Evolutionary conservation across 1,140 invertebrate species (phyloP).

Genomic region (Drosophila guanche): DNA sequence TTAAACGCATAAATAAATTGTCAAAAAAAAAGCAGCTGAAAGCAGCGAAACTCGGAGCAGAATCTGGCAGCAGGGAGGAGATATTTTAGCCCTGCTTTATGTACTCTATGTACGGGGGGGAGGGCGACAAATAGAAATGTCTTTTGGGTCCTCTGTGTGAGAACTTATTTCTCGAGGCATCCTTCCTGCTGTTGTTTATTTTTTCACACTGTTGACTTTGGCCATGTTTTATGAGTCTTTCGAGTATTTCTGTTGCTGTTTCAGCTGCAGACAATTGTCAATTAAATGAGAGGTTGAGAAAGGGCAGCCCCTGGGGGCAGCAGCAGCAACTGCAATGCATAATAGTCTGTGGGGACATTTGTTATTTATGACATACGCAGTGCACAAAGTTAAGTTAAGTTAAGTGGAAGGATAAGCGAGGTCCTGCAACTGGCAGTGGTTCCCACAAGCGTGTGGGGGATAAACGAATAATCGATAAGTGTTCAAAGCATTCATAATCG

Average conservation of each 20-base stretch:
- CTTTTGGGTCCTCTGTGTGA: slow-evolving; percentile 1
- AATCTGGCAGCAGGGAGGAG: background rate
- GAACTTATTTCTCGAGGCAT: slow-evolving; percentile 37
- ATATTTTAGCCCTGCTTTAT: slow-evolving; percentile 51
- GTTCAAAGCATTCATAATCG: too few species aligned
- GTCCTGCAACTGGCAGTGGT: background rate
- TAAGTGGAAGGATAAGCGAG: slow-evolving; percentile 7
- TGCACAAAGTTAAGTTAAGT: too few species aligned
- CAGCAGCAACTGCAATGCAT: slow-evolving; percentile 25
- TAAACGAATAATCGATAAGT: too few species aligned
- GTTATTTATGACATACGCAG: slow-evolving; percentile 73
- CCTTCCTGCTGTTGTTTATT: slow-evolving; percentile 1
- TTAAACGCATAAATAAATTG: slow-evolving; percentile 82
- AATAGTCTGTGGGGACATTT: slow-evolving; percentile 59
- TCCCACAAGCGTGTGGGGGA: too few species aligned
- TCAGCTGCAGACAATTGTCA: slow-evolving; percentile 72
- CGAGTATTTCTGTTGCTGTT: slow-evolving; percentile 57
- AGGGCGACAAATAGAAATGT: slow-evolving; percentile 47
- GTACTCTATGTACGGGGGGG: slow-evolving; percentile 9
- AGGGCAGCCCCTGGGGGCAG: slow-evolving; percentile 14
- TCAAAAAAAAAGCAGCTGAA: slow-evolving; percentile 49
- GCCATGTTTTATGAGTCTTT: slow-evolving; percentile 63
- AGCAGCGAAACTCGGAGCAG: slow-evolving; percentile 2
- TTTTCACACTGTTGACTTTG: slow-evolving; percentile 57
- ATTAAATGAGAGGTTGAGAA: slow-evolving; percentile 50